These are phyloP conservation scores for Xanthorhoe designata DNA, from an alignment of 2,888 invertebrate species.

Conservation along the genomic window DNA sequence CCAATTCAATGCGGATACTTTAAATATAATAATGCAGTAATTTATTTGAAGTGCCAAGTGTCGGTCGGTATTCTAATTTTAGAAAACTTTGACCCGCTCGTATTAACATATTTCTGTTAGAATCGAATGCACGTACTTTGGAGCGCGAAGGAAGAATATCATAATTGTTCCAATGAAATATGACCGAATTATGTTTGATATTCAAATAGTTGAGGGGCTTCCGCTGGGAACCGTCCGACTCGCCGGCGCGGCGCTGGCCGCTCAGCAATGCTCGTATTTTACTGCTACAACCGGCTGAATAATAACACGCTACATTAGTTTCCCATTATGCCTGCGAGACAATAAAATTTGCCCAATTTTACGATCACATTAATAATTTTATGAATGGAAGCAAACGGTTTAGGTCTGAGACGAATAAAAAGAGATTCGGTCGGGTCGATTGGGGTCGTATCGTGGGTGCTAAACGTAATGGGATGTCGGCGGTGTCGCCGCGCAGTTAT, in stretches of 20 bases:
- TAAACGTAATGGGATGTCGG: slow-evolving; percentile 63
- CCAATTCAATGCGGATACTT: slow-evolving; percentile 42
- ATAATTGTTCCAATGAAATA: slow-evolving; percentile 83
- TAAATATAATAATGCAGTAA: slow-evolving; percentile 41
- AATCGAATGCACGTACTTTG: slow-evolving; percentile 71
- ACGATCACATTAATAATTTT: slow-evolving; percentile 86
- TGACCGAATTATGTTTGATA: slow-evolving; percentile 81
- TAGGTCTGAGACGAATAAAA: slow-evolving; percentile 79
- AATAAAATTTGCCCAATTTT: slow-evolving; percentile 86
- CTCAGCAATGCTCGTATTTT: slow-evolving; percentile 75
- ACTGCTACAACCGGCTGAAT: slow-evolving; percentile 83
- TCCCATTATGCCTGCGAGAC: slow-evolving; percentile 85
- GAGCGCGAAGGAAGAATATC: slow-evolving; percentile 79
- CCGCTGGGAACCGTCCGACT: slow-evolving; percentile 71
- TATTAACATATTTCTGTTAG: slow-evolving; percentile 70
- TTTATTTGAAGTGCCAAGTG: slow-evolving; percentile 54
- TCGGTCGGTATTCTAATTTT: slow-evolving; percentile 52
- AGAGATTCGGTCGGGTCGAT: slow-evolving; percentile 65
- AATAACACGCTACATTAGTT: slow-evolving; percentile 86
- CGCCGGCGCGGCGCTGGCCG: slow-evolving; percentile 50
- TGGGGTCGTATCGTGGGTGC: slow-evolving; percentile 74
- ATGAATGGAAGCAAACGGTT: slow-evolving; percentile 84
- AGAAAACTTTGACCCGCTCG: slow-evolving; percentile 58
- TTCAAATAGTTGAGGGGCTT: slow-evolving; percentile 81
- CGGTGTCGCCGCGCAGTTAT: slow-evolving; percentile 52